A percentile compares a stretch with the other conserved stretches of the same genome.
These are phyloP conservation scores for Parnassius smintheus DNA, from an alignment of 2,888 invertebrate genomes.

Conservation along the genomic window DNA sequence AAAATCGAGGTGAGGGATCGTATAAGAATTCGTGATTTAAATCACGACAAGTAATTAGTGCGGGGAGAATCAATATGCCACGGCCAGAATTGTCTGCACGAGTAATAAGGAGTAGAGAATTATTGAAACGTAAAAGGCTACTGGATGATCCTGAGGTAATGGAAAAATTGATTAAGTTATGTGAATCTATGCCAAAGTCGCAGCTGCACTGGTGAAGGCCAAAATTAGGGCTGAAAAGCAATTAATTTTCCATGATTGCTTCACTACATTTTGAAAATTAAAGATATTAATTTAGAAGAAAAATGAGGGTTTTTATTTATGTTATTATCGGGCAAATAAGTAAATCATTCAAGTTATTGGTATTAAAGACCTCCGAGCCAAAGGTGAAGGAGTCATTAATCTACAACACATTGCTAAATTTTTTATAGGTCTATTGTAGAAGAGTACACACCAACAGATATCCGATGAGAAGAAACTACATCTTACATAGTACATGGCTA, in stretches of 20 bases:
- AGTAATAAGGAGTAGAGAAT: constrained; percentile 88
- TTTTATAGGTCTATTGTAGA: constrained; percentile 91
- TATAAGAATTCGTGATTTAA: constrained; percentile 88
- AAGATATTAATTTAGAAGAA: constrained; percentile 92
- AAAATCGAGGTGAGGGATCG: constrained; percentile 90
- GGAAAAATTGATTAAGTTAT: constrained; percentile 85
- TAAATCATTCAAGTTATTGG: constrained; percentile 93
- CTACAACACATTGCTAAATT: constrained; percentile 94
- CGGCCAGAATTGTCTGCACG: constrained; percentile 97
- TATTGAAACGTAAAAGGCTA: constrained; percentile 86
- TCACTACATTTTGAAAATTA: constrained; percentile 90
- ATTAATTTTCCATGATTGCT: constrained; percentile 94
- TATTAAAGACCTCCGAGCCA: constrained; percentile 93
- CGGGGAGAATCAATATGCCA: constrained; percentile 89
- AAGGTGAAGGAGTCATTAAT: constrained; percentile 93
- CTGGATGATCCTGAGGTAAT: constrained; percentile 88
- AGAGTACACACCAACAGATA: constrained; percentile 91
- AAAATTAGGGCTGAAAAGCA: constrained; percentile 94
- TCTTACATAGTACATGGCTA: constrained; percentile 91
- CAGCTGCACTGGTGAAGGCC: constrained; percentile 86
- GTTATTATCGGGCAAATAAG: constrained; percentile 93
- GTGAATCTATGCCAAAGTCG: constrained; percentile 86
- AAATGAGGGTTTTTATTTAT: constrained; percentile 93
- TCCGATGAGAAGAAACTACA: constrained; percentile 94
- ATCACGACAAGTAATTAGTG: constrained; percentile 91